Evolutionary conservation across 2,113 vertebrate species (phyloP), one percentile per base, ranked within the genome.

Genomic region (Atractosteus spatula): DNA sequence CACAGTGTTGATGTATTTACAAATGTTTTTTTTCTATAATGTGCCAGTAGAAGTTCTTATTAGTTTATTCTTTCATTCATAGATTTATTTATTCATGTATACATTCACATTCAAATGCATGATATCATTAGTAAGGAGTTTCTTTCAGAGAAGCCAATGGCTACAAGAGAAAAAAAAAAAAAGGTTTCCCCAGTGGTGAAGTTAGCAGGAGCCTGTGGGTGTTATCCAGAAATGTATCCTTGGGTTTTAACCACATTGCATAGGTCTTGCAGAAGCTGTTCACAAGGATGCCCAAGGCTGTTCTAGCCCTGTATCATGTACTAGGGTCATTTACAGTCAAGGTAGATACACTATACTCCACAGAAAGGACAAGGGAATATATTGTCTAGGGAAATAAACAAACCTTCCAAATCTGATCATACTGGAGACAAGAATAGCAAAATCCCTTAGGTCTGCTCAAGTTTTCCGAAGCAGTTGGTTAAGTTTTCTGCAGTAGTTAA

Each of bases 381-480:
- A 55, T 55, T 44, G 45, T 68, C 66, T 62, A 44, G 12, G 56
- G 72, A 45, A 62, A 11, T 1, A 44, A 68, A 29, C 65, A 65
- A 62, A 57, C 56, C 55, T 57, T 68, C 66, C 17, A 69, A 74
- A 74, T 54, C 8, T 74, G 57, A 74, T 74, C 54, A 73, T n/a
- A 51, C 47, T 10, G 47, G 55, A 11, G 51, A 66, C 56, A 68
- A 68, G 66, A 74, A 8, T 66, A 74, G 43, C 43, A 51, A 10
- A 71, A 55, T 55, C 17, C 29, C 13, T 7, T 10, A 13, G 3
- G 17, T 64, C n/a, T 54, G 70, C 41, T 63, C n/a, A 17, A 14
- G 45, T 11, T 74, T 8, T 62, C 61, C 72, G 43, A 62, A 57
- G 12, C 72, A 62, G 66, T 11, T 11, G 66, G 44, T 61, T 68